Base-by-base conservation (phyloP, 2,797 vertebrate genomes). In the Gobio occitaniae region DNA sequence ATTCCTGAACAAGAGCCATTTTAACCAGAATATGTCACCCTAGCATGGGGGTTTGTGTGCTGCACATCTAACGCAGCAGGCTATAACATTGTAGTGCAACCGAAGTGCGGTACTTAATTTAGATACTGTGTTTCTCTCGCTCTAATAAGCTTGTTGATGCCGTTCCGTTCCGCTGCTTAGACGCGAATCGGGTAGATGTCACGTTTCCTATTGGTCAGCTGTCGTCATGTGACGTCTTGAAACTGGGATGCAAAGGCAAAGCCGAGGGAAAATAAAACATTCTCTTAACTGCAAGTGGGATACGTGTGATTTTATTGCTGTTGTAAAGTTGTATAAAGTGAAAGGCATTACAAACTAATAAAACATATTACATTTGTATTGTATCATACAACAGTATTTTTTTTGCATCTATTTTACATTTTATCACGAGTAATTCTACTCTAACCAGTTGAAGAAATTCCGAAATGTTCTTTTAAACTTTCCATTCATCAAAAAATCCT, bases 141-240 rank as follows among this genome's bases (percentile, higher is more conserved):
- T 84, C 79, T 59, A 77, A 86, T 84, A 82, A 80, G 86, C 87
- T 90, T 89, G 87, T 86, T 89, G 89, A 66, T 89, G 82, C 83
- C 44, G 80, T 59, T n/a, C 56, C 56, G 56, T 78, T 87, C 52
- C 32, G 47, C 80, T 74, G 82, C 84, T 80, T 65, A 21, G 86
- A 70, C 54, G 41, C 8, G 65, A 78, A 52, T 76, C 63, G 44
- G 41, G 12, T 25, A 38, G 19, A 79, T 32, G 54, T 52, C 32
- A 44, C 19, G 32, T 12, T 47, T 85, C 70, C 80, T 59, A 92
- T 90, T 92, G 90, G 91, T 32, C 83, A 44, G 44, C 1, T 29
- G n/a, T 0, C 9, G 65, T 85, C 88, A 91, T 29, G 84, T 91
- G 90, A 86, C 65, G 25, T 0, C 2, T 74, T 12, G 56, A 74